phyloP scores from a whole-genome alignment of 2,113 vertebrate genomes.

The Mellivora capensis region DNA sequence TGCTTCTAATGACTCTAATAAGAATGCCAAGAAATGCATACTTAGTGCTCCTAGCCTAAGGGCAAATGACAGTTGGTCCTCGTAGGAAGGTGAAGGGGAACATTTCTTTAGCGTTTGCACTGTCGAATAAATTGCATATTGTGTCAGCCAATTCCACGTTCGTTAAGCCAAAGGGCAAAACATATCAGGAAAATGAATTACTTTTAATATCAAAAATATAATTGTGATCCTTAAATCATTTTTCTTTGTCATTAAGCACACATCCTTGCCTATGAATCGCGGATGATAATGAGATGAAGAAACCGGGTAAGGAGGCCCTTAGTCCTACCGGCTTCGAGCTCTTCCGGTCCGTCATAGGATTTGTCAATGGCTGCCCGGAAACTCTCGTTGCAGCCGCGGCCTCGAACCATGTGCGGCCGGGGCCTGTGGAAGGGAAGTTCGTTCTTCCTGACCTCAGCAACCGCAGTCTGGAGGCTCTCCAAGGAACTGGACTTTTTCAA shows the following conservation, averaged over 20 bases:
- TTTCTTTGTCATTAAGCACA: conserved; percentile 60
- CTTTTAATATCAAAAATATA: conserved; percentile 77
- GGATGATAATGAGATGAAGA: neutral
- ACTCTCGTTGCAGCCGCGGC: conserved; percentile 97
- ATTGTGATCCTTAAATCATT: conserved; percentile 65
- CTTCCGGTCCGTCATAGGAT: conserved; percentile 96
- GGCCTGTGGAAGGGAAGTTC: conserved; percentile 96
- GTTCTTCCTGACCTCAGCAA: conserved; percentile 93
- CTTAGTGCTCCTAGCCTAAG: conserved; percentile 48
- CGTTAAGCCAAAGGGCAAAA: conserved; percentile 75
- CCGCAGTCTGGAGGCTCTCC: conserved; percentile 97
- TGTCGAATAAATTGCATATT: conserved; percentile 65
- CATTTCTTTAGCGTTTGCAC: conserved; percentile 45
- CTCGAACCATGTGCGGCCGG: conserved; percentile 93
- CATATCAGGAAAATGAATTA: conserved; percentile 74
- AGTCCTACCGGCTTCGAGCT: conserved; percentile 89
- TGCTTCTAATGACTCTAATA: conserved; percentile 68
- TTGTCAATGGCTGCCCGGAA: conserved; percentile 99
- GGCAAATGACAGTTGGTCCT: conserved; percentile 69
- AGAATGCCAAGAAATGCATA: conserved; percentile 68
- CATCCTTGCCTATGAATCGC: neutral
- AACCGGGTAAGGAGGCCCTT: neutral
- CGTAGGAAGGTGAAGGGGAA: conserved; percentile 44
- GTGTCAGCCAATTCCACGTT: conserved; percentile 51
- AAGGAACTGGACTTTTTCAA: conserved; percentile 98